phyloP scores from a whole-genome alignment of 2,888 invertebrate species.

The Zeuzera pyrina region DNA sequence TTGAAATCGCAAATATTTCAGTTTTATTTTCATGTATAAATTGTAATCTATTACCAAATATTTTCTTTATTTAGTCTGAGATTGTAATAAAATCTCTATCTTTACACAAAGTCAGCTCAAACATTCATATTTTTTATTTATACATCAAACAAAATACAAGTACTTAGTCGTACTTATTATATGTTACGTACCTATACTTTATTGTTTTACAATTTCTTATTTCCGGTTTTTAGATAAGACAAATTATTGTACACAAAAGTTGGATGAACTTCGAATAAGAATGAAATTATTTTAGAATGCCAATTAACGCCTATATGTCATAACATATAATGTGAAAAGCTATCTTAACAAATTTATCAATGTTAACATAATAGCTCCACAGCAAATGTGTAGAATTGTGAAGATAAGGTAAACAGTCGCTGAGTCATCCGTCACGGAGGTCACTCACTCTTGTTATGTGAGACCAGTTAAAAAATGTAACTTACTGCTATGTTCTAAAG shows the following conservation, averaged over 20 bases:
- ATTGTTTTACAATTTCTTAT: too few relatives aligned
- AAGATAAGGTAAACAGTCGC: conserved; percentile 35
- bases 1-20: too few relatives aligned
- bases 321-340: conserved; percentile 5
- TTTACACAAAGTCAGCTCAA: too few relatives aligned
- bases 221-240: too few relatives aligned
- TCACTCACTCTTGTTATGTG: conserved; percentile 37
- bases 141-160: too few relatives aligned
- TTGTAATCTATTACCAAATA: too few relatives aligned
- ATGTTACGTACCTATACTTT: too few relatives aligned
- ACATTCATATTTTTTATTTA: too few relatives aligned
- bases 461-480: conserved; percentile 44
- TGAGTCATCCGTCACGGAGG: conserved; percentile 31
- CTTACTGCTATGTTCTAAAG: conserved; percentile 25
- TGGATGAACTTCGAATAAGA: conserved; percentile 6
- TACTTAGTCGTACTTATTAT: too few relatives aligned
- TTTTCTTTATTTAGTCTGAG: too few relatives aligned
- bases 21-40: too few relatives aligned
- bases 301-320: conserved; percentile 9
- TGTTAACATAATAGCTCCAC: conserved; percentile 8
- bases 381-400: conserved; percentile 10
- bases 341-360: conserved; percentile 18
- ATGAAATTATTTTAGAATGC: not conserved
- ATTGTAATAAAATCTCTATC: too few relatives aligned
- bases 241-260: conserved; percentile 1